Conservation (phyloP, 2,797 vertebrate genomes). For the Muscicapa striata region DNA sequence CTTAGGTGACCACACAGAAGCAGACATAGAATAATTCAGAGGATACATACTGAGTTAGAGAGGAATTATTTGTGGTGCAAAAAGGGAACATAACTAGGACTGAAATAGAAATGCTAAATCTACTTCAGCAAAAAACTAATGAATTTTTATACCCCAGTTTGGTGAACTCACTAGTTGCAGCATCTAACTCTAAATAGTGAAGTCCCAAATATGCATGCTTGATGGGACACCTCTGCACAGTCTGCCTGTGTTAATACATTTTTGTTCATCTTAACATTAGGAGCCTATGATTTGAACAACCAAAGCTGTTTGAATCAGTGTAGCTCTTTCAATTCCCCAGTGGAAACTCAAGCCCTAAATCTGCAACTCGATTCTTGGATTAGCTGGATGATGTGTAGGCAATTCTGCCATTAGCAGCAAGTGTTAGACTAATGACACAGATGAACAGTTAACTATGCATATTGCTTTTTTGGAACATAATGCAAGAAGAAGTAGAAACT, state of each 20-base stretch:
- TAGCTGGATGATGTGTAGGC: neutral
- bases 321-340: neutral
- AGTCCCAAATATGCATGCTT: neutral
- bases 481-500: neutral
- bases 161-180: neutral
- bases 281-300: neutral
- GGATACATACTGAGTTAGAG: neutral
- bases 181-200: neutral
- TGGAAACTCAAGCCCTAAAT: neutral
- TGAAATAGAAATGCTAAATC: neutral
- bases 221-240: neutral
- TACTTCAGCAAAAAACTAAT: neutral
- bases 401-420: accelerated
- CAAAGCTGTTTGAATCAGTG: neutral
- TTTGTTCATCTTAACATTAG: neutral
- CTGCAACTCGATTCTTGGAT: neutral
- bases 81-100: neutral
- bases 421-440: neutral
- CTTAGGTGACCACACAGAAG: neutral
- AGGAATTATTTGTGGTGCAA: neutral
- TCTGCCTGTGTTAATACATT: neutral
- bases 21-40: neutral
- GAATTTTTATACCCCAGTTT: neutral
- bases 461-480: neutral
- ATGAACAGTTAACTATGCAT: neutral